Conservation (phyloP, 2,888 invertebrate species). For the Harpagoxenus sublaevis region DNA sequence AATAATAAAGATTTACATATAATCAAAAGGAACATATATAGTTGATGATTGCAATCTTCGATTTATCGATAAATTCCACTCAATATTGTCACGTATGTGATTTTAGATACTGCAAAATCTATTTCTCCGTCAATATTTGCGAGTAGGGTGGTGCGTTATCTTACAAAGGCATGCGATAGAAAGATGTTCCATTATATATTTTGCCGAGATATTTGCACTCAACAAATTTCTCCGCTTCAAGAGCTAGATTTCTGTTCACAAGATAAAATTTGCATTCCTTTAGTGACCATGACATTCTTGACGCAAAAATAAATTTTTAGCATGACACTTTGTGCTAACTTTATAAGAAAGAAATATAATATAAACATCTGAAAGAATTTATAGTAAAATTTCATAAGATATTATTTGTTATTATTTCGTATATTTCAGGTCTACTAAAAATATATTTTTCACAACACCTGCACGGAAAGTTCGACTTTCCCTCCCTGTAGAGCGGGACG, state of each 20-base stretch:
- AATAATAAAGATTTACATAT: neutral
- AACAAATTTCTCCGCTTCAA: neutral
- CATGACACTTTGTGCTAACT: neutral
- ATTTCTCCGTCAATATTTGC: constrained; percentile 30
- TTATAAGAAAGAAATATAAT: neutral
- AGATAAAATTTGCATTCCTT: constrained; percentile 12
- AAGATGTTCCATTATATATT: constrained; percentile 15
- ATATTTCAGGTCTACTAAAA: neutral
- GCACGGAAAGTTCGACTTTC: too few species aligned
- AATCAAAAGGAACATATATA: neutral
- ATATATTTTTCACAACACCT: neutral
- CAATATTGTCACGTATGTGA: constrained; percentile 57
- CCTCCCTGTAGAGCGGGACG: too few species aligned
- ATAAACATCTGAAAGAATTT: neutral
- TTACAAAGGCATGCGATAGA: constrained; percentile 22
- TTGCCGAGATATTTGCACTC: constrained; percentile 3
- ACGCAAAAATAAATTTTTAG: neutral
- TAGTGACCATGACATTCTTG: neutral
- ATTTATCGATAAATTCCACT: constrained; percentile 61
- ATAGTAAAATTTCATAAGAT: neutral
- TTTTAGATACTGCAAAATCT: constrained; percentile 37
- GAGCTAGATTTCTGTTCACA: neutral
- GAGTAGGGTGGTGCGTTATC: constrained; percentile 13
- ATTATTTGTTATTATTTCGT: neutral
- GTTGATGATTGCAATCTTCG: constrained; percentile 52